Evolutionary conservation across 1,140 invertebrate genomes (phyloP), one percentile per base, ranked within the genome.

Genomic region (Tetranychus urticae): DNA sequence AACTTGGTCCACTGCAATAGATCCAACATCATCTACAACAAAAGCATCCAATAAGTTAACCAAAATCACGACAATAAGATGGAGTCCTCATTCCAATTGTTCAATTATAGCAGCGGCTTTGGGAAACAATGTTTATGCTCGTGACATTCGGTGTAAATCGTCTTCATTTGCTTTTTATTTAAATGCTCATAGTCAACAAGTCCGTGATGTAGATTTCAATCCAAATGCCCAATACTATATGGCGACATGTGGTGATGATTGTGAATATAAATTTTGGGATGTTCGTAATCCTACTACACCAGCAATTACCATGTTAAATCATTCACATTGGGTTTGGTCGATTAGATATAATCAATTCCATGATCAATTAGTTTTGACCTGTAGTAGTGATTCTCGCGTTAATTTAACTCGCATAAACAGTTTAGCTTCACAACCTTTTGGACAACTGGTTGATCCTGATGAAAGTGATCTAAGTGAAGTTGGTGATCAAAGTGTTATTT

Each of bases 271-370:
- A 71, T 91, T 97, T 67, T 97, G 93, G 92, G 93, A 97, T 71
- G 83, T 88, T 66, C 77, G 93, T 61, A 85, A 87, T 69, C 74
- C 82, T 1, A 78, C 74, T 36, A 79, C 84, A 67, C 83, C 89
- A 1, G 75, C 93, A 5, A 80, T 88, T 67, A 80, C 80, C 2
- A 75, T 89, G 60, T 81, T 80, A 66, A 86, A 93, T 75, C 92
- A 97, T 74, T 90, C 89, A 0, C 92, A 97, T 73, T 97, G 92
- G 92, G 82, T 94, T 14, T 96, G 90, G 90, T 83, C 79, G 59
- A 86, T 93, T 1, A 78, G 85, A 52, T 97, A 90, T 68, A 97
- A 98, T 75, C 84, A 82, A 65, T 94, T 91, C 71, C 92, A 97
- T 73, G 93, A 98, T 72, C 91, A 97, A 73, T 74, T 98, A 23